Percentiles rank a stretch among this genome's conserved stretches.
Conservation (phyloP, 2,797 vertebrate genomes). For the Semaprochilodus insignis region DNA sequence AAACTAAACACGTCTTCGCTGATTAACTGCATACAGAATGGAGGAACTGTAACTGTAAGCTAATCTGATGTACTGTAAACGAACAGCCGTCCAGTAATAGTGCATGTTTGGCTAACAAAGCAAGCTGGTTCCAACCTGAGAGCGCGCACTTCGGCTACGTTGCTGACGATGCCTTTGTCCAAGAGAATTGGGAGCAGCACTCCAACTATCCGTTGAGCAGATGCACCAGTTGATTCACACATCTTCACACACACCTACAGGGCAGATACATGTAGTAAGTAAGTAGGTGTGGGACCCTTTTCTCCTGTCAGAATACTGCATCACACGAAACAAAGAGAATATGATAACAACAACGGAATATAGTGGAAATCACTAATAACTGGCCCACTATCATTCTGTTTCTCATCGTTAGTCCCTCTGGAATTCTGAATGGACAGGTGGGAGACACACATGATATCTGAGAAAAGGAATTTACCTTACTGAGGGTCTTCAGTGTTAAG, state of each 20-base stretch:
- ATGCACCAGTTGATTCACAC: conserved; percentile 90
- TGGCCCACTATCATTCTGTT: too few species aligned
- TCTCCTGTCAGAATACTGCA: neutral
- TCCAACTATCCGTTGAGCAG: conserved; percentile 88
- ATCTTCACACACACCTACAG: conserved; percentile 93
- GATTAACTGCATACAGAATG: conserved; percentile 4
- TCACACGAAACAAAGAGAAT: too few species aligned
- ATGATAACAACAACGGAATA: too few species aligned
- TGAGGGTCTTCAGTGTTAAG: conserved; percentile 93
- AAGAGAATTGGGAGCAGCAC: conserved; percentile 91
- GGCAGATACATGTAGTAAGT: neutral
- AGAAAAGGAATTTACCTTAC: conserved; percentile 83
- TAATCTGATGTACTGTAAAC: neutral
- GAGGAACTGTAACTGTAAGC: neutral
- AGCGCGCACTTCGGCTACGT: conserved; percentile 91
- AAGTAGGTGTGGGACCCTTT: neutral
- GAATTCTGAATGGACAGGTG: too few species aligned
- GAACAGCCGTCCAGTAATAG: neutral
- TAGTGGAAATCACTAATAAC: too few species aligned
- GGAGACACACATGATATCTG: too few species aligned
- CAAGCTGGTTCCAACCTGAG: conserved; percentile 84
- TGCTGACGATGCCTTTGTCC: conserved; percentile 95
- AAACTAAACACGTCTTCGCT: too few species aligned
- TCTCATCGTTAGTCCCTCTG: too few species aligned
- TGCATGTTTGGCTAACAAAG: neutral